Evolutionary conservation across 2,797 vertebrate species (phyloP).

Genomic region (Hypotaenidia okinawae): DNA sequence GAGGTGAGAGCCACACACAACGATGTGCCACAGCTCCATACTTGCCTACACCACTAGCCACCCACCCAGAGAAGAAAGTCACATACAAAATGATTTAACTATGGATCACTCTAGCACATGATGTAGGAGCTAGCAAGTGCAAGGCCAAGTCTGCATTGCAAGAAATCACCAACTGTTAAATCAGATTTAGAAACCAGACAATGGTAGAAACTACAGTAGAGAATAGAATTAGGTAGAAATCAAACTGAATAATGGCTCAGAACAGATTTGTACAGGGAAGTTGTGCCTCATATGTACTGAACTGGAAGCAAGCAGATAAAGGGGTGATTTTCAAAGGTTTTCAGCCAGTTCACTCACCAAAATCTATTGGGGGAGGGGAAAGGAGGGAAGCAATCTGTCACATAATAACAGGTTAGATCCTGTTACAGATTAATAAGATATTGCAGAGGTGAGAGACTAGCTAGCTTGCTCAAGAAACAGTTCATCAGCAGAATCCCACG

Average conservation of each 20-base stretch:
- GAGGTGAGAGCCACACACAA: not conserved
- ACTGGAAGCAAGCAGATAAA: not conserved
- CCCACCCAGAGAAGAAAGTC: not conserved
- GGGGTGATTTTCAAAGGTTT: not conserved
- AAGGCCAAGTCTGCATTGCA: not conserved
- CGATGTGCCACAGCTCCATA: fast-evolving
- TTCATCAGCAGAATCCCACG: not conserved
- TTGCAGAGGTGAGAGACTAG: not conserved
- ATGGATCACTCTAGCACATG: not conserved
- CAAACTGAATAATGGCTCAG: not conserved
- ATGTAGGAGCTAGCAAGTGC: fast-evolving
- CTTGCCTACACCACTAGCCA: not conserved
- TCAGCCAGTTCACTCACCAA: not conserved
- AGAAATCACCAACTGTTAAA: not conserved
- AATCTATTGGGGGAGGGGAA: not conserved
- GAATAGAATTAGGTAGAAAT: not conserved
- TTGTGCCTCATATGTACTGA: not conserved
- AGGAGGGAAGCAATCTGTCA: not conserved
- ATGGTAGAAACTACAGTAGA: not conserved
- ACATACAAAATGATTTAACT: not conserved
- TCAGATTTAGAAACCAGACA: not conserved
- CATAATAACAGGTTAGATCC: not conserved
- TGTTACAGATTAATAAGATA: not conserved
- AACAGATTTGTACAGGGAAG: not conserved
- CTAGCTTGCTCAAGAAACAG: not conserved